Conservation (phyloP, 2,797 vertebrate genomes). For the Helostoma temminkii region DNA sequence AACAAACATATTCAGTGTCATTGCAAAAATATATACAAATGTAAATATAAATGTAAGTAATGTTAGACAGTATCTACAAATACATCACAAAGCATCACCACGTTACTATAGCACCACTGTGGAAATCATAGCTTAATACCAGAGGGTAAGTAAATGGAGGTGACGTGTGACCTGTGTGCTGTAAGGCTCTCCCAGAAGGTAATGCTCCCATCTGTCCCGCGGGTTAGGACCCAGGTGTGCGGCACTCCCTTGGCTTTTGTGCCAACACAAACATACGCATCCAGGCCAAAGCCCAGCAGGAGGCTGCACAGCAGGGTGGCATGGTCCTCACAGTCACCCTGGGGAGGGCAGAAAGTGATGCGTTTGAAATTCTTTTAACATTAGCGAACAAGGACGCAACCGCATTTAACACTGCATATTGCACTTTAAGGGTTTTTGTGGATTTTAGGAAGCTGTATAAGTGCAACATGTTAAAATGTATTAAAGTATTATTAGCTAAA, state of each 20-base stretch:
- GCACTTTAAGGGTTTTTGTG: too few species aligned
- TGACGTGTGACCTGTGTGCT: conserved; percentile 87
- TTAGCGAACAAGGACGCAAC: background rate
- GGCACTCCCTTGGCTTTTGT: conserved; percentile 91
- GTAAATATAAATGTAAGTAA: background rate
- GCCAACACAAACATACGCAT: conserved; percentile 96
- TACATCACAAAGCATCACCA: too few species aligned
- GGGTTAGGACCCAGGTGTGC: conserved; percentile 96
- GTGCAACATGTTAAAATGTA: too few species aligned
- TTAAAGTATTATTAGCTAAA: too few species aligned
- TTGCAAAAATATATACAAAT: background rate
- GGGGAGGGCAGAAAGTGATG: conserved; percentile 13
- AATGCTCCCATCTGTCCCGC: conserved; percentile 89
- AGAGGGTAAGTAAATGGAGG: background rate
- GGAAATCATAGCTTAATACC: background rate
- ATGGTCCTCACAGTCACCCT: conserved; percentile 99
- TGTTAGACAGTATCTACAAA: background rate
- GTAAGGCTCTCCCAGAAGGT: conserved; percentile 98
- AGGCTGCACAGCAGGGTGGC: conserved; percentile 95
- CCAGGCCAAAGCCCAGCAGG: conserved; percentile 94
- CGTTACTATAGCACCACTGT: too few species aligned
- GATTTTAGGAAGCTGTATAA: too few species aligned
- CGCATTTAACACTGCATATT: too few species aligned
- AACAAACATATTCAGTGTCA: background rate
- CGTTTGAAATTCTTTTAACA: background rate